Percentiles rank a stretch among this genome's conserved stretches.
Evolutionary conservation across 2,113 vertebrate genomes (phyloP).

Genomic region (Phylloscopus trochilus): DNA sequence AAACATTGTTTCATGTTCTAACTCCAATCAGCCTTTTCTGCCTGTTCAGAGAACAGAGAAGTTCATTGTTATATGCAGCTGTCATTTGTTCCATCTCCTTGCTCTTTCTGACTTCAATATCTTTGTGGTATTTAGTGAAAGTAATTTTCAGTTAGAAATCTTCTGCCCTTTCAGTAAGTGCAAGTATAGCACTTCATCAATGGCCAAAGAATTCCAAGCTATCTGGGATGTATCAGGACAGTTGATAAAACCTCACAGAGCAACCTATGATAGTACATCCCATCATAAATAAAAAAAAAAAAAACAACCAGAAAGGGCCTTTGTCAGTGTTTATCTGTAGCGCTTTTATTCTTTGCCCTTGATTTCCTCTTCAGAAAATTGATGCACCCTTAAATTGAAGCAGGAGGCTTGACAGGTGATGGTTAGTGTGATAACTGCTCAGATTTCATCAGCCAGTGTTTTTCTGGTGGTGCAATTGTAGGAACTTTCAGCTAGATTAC

Average conservation of each 20-base stretch:
- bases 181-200: conserved; percentile 96
- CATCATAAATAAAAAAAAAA: conserved; percentile 93
- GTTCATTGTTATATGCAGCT: conserved; percentile 85
- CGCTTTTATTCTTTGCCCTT: conserved; percentile 99
- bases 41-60: conserved; percentile 74
- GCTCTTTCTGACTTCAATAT: conserved; percentile 85
- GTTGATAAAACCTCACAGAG: conserved; percentile 91
- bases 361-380: conserved; percentile 99
- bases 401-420: conserved; percentile 99
- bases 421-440: conserved; percentile 99
- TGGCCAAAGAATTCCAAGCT: conserved; percentile 90
- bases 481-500: conserved; percentile 99
- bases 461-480: conserved; percentile 94
- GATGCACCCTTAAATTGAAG: conserved; percentile 99
- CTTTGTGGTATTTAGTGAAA: conserved; percentile 89
- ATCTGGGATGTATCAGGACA: conserved; percentile 97
- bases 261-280: conserved; percentile 93
- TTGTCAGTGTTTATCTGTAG: conserved; percentile 99
- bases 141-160: conserved; percentile 95
- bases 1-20: conserved; percentile 83
- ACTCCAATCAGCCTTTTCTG: conserved; percentile 80
- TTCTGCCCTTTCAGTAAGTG: conserved; percentile 88
- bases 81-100: conserved; percentile 80
- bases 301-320: conserved; percentile 87
- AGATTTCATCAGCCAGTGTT: conserved; percentile 98